Conservation (phyloP, 2,888 invertebrate genomes). For the Trichacis sp. region DNA sequence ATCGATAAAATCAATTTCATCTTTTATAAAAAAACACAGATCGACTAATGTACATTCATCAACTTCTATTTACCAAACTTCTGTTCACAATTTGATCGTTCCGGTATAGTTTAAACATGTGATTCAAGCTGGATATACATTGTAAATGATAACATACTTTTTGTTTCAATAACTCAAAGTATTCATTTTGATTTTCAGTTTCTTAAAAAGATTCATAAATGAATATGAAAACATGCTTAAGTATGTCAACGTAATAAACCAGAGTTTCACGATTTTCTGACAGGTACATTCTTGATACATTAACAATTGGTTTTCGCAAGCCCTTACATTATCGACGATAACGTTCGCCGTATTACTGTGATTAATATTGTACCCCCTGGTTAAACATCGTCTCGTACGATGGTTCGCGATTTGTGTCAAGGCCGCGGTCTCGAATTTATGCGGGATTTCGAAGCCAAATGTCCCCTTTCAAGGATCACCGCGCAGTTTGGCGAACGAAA, state of each 20-base stretch:
- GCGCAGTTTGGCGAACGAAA: neutral
- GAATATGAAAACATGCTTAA: neutral
- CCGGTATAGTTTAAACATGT: no score
- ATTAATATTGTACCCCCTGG: conserved; percentile 17
- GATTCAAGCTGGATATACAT: no score
- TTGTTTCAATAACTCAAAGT: no score
- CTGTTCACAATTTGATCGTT: no score
- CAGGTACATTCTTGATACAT: conserved; percentile 1
- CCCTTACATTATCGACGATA: neutral
- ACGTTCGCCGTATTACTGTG: conserved; percentile 8
- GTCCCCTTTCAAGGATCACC: conserved; percentile 12
- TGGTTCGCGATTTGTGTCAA: conserved; percentile 27
- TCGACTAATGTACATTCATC: no score
- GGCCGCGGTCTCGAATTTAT: conserved; percentile 15
- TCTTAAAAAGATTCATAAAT: no score
- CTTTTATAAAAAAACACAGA: no score
- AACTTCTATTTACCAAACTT: no score
- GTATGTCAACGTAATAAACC: neutral
- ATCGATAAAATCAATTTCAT: no score
- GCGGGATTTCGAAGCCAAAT: conserved; percentile 26
- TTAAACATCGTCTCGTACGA: conserved; percentile 18
- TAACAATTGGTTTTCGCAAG: conserved; percentile 3
- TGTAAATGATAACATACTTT: no score
- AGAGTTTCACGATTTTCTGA: neutral
- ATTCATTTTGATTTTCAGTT: no score